phyloP scores from a whole-genome alignment of 2,888 invertebrate species.

The Stenurella melanura region DNA sequence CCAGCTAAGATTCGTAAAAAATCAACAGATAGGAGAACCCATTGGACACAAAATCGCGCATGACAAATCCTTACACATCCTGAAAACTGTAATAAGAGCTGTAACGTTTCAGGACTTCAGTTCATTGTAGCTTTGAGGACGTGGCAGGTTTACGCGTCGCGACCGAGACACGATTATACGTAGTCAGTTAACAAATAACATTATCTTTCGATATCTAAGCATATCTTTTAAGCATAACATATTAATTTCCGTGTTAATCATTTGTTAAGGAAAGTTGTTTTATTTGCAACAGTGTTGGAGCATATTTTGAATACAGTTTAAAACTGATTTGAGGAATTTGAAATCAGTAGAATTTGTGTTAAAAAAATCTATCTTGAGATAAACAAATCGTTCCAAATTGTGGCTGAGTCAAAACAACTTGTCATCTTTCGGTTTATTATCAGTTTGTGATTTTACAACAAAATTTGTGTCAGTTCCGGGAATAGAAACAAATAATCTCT shows the following conservation, averaged over 20 bases:
- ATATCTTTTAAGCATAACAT: neutral
- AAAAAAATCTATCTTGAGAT: neutral
- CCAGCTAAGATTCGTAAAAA: conserved; percentile 36
- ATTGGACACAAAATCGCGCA: conserved; percentile 60
- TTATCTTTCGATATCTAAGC: neutral
- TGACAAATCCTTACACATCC: conserved; percentile 60
- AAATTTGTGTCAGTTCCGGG: neutral
- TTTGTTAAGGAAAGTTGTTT: neutral
- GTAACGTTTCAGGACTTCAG: conserved; percentile 64
- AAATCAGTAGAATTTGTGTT: neutral
- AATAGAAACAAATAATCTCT: neutral
- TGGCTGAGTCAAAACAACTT: neutral
- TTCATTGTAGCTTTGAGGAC: conserved; percentile 55
- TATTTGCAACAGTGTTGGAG: neutral
- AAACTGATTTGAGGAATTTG: neutral
- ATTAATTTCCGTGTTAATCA: neutral
- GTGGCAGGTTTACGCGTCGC: conserved; percentile 36
- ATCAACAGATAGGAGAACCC: conserved; percentile 54
- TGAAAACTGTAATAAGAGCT: conserved; percentile 65
- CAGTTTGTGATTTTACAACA: neutral
- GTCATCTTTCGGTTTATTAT: neutral
- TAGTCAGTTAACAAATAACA: neutral
- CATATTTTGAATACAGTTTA: neutral
- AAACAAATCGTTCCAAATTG: neutral
- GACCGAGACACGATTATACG: neutral